phyloP scores from a whole-genome alignment of 2,113 vertebrate species.

The Paedocypris sp. region DNA sequence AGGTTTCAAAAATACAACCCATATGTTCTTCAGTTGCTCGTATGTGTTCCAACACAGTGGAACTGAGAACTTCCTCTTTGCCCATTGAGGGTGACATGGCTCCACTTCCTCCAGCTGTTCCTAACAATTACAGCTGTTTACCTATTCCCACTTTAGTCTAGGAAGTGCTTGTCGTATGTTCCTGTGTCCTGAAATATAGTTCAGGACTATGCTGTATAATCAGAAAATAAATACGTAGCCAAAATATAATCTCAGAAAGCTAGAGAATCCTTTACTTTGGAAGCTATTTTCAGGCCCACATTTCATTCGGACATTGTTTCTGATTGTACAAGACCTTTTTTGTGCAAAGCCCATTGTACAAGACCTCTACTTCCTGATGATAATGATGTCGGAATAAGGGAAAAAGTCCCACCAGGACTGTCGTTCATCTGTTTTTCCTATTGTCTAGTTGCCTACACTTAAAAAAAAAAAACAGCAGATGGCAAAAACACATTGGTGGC shows the following conservation, averaged over 20 bases:
- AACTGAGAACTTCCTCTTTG: no score
- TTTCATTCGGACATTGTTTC: conserved; percentile 40
- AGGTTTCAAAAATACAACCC: no score
- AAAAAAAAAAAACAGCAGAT: no score
- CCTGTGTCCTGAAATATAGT: conserved; percentile 32
- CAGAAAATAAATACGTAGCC: conserved; percentile 5
- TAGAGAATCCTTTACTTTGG: background rate
- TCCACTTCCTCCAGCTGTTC: conserved; percentile 26
- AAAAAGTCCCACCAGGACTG: background rate
- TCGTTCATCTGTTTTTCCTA: conserved; percentile 5
- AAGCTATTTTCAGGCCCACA: no score
- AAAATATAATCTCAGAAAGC: no score
- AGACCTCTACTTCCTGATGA: conserved; percentile 43
- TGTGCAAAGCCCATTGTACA: conserved; percentile 51
- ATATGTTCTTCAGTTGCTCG: no score
- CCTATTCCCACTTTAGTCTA: conserved; percentile 8
- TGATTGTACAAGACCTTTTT: no score
- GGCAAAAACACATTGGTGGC: no score
- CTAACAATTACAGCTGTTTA: conserved; percentile 44
- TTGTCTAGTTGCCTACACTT: no score
- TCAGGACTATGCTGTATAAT: conserved; percentile 9
- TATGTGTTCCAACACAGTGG: no score
- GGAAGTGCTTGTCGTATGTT: conserved; percentile 29
- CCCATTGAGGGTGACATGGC: no score
- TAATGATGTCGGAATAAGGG: conserved; percentile 34